Conservation (phyloP, 2,888 invertebrate genomes). For the Panopea generosa region DNA sequence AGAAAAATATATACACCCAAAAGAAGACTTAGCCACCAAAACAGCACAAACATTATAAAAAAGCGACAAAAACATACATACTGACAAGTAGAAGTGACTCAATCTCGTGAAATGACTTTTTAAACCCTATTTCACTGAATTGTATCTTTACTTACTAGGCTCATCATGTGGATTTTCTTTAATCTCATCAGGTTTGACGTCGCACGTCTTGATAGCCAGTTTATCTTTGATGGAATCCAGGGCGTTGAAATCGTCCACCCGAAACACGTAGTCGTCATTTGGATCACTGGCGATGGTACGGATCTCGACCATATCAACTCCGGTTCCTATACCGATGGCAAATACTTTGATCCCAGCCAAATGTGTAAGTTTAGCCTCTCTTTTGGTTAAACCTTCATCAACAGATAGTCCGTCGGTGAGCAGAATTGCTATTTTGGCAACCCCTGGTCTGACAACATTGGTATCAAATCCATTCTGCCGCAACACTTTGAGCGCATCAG, state of each 20-base stretch:
- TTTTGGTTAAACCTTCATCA: constrained; percentile 66
- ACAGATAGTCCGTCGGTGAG: constrained; percentile 79
- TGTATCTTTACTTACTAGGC: constrained; percentile 44
- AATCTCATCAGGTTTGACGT: constrained; percentile 40
- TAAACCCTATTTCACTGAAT: too few relatives aligned
- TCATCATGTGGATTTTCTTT: constrained; percentile 30
- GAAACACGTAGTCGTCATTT: constrained; percentile 70
- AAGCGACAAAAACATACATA: too few relatives aligned
- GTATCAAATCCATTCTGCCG: constrained; percentile 63
- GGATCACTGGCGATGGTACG: constrained; percentile 72
- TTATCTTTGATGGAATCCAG: constrained; percentile 73
- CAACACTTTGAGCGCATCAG: constrained; percentile 65
- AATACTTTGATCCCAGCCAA: constrained; percentile 73
- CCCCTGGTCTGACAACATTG: constrained; percentile 55
- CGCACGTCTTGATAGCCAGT: constrained; percentile 76
- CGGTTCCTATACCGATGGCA: constrained; percentile 77
- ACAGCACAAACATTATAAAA: too few relatives aligned
- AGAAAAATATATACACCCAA: too few relatives aligned
- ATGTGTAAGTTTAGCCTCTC: constrained; percentile 69
- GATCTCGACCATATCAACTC: constrained; percentile 73
- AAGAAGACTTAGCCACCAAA: too few relatives aligned
- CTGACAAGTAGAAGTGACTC: too few relatives aligned
- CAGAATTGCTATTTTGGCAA: constrained; percentile 75
- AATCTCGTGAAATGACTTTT: too few relatives aligned
- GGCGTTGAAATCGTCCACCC: constrained; percentile 72